Percentiles rank a stretch among this genome's conserved stretches.
Conservation (phyloP, 2,888 invertebrate species). For the Lithophane leautieri region DNA sequence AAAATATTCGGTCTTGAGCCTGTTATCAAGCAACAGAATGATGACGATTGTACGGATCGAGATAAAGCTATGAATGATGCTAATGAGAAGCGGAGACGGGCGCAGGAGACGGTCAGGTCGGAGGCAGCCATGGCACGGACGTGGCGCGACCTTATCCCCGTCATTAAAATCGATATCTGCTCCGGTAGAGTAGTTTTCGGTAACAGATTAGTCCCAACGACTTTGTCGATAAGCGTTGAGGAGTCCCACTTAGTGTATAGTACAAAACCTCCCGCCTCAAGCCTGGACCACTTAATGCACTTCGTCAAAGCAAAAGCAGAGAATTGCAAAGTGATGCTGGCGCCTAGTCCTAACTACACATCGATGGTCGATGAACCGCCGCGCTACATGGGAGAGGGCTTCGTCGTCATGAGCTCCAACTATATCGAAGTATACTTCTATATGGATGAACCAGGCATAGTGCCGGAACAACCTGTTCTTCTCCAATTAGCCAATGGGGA, state of each 20-base stretch:
- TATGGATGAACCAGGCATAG: slow-evolving; percentile 98
- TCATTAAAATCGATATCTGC: slow-evolving; percentile 98
- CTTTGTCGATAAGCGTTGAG: slow-evolving; percentile 97
- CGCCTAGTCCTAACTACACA: slow-evolving; percentile 98
- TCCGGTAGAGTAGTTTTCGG: slow-evolving; percentile 98
- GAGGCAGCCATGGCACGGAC: slow-evolving; percentile 96
- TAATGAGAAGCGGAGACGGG: slow-evolving; percentile 90
- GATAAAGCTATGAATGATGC: slow-evolving; percentile 92
- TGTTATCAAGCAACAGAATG: slow-evolving; percentile 93
- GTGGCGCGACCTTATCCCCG: slow-evolving; percentile 98
- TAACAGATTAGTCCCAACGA: slow-evolving; percentile 98
- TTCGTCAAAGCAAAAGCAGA: slow-evolving; percentile 98
- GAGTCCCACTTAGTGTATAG: slow-evolving; percentile 98
- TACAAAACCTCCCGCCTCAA: slow-evolving; percentile 98
- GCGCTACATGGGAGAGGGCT: slow-evolving; percentile 99
- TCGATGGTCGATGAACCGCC: slow-evolving; percentile 98
- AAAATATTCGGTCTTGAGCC: slow-evolving; percentile 96
- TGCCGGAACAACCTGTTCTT: slow-evolving; percentile 97
- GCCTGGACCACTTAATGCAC: slow-evolving; percentile 98
- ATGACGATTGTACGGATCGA: slow-evolving; percentile 88
- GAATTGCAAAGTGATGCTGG: slow-evolving; percentile 98
- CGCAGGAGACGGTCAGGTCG: slow-evolving; percentile 90
- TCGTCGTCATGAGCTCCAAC: slow-evolving; percentile 98
- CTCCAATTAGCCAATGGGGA: slow-evolving; percentile 97
- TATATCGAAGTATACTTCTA: slow-evolving; percentile 98